These are phyloP conservation scores for Phrynocephalus forsythii DNA, from an alignment of 2,797 vertebrate species.

Conservation along the genomic window DNA sequence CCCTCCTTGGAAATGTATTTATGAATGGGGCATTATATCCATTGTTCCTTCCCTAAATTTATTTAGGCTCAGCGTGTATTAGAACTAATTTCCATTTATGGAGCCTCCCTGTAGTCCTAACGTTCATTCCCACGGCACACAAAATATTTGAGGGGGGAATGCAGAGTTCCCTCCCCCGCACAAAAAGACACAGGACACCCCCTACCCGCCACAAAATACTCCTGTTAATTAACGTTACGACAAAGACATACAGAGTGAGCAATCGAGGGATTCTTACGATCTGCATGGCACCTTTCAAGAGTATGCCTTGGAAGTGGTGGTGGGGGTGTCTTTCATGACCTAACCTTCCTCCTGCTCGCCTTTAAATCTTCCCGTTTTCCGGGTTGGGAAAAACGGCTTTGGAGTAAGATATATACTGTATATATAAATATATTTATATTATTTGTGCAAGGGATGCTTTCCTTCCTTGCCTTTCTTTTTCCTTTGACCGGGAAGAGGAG, in stretches of 20 bases:
- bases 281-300: not conserved
- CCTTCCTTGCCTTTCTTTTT: conserved; percentile 75
- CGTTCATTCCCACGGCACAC: not conserved
- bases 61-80: not conserved
- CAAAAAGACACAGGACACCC: not conserved
- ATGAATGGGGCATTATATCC: not conserved
- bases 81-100: not conserved
- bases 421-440: no score
- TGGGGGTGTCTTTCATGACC: conserved; percentile 55
- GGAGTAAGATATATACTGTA: no score
- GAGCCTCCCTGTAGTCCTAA: not conserved
- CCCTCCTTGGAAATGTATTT: not conserved
- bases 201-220: no score
- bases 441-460: conserved; percentile 55
- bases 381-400: conserved; percentile 20
- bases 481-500: not conserved
- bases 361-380: conserved; percentile 31
- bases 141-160: no score
- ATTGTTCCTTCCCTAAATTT: not conserved
- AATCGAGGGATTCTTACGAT: conserved; percentile 1
- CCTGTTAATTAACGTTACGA: not conserved
- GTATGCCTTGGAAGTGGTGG: conserved; percentile 36
- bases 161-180: no score
- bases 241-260: not conserved
- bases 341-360: conserved; percentile 34